Evolutionary conservation across 2,113 vertebrate species (phyloP).

Genomic region (Xyliphius kryptos): DNA sequence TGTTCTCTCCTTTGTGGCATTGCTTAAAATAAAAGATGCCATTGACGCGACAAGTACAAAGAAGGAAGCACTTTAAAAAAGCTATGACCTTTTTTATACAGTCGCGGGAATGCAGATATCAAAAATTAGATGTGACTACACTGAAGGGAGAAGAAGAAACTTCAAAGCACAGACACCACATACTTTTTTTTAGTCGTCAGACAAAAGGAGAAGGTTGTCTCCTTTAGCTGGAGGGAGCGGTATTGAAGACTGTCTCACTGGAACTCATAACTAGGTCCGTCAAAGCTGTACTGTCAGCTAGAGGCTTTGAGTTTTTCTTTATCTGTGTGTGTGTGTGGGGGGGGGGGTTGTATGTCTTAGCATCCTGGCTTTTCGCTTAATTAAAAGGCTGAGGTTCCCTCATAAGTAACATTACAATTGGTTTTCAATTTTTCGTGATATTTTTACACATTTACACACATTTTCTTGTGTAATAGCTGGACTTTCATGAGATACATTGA

Average conservation of each 20-base stretch:
- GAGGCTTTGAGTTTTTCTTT: conserved; percentile 26
- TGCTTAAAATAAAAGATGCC: no score
- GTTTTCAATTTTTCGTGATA: no score
- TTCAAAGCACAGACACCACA: background rate
- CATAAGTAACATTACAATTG: no score
- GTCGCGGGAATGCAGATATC: no score
- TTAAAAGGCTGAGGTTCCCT: background rate
- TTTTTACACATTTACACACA: no score
- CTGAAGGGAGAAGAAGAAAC: background rate
- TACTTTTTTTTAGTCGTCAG: conserved; percentile 55
- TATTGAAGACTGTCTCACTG: conserved; percentile 54
- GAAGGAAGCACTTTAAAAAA: no score
- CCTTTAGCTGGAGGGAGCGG: conserved; percentile 52
- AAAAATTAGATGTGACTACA: no score
- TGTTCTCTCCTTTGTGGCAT: no score
- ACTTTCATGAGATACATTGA: no score
- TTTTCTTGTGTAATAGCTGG: no score
- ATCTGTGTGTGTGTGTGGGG: conserved; percentile 31
- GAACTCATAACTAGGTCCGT: conserved; percentile 63
- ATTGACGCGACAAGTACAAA: no score
- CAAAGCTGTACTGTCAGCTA: conserved; percentile 52
- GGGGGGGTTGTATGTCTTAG: conserved; percentile 29
- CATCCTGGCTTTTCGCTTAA: background rate
- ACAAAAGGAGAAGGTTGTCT: conserved; percentile 60
- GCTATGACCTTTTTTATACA: no score